Percentiles rank a stretch among this genome's conserved stretches.
phyloP scores from a whole-genome alignment of 2,797 vertebrate genomes.

The Danio albolineatus region DNA sequence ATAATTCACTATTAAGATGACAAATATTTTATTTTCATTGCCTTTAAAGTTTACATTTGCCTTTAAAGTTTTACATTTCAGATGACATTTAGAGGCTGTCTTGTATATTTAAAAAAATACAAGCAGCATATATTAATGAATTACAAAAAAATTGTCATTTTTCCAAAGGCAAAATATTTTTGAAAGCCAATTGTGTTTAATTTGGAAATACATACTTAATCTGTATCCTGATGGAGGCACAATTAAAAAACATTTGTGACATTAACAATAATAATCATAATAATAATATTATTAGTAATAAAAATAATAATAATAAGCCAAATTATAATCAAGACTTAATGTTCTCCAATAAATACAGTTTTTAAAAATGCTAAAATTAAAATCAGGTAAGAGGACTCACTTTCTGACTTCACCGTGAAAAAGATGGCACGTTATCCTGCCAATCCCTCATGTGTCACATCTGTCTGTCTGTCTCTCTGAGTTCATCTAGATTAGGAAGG shows the following conservation, averaged over 20 bases:
- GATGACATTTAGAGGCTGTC: too few species aligned
- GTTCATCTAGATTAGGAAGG: conserved; percentile 61
- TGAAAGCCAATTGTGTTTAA: neutral
- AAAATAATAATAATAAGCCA: too few species aligned
- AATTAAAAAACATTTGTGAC: too few species aligned
- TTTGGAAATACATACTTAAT: neutral
- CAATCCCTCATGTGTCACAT: conserved; percentile 28
- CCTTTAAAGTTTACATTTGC: too few species aligned
- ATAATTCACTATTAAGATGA: too few species aligned
- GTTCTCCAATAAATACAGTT: neutral
- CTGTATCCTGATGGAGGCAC: too few species aligned
- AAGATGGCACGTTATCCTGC: conserved; percentile 28
- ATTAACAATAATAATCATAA: too few species aligned
- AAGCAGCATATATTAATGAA: neutral
- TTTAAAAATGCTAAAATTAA: neutral
- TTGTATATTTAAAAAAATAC: too few species aligned
- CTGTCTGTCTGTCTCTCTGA: conserved; percentile 49
- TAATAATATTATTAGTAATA: too few species aligned
- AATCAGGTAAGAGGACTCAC: neutral
- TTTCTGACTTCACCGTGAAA: conserved; percentile 30
- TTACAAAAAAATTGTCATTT: neutral
- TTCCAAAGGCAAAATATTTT: neutral
- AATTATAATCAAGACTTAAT: neutral
- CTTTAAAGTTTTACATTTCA: too few species aligned
- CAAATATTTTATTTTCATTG: too few species aligned